A percentile compares a stretch with the other conserved stretches of the same genome.
Conservation (phyloP, 2,888 invertebrate species). For the Ctenicera cuprea region DNA sequence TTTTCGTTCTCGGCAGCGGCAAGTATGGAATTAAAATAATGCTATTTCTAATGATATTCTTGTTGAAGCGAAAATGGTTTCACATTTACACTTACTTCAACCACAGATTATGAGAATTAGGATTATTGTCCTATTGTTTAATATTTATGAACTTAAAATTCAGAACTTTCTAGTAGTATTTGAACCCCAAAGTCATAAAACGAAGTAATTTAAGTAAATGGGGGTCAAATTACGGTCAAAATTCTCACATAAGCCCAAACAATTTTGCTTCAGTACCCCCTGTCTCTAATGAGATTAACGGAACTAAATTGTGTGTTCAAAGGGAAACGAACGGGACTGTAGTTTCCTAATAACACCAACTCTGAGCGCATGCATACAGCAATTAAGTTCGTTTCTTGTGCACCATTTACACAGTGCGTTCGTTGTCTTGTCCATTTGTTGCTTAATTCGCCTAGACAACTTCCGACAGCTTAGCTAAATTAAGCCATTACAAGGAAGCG, state of each 20-base stretch:
- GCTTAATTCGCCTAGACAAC: not conserved
- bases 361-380: slow-evolving; percentile 21
- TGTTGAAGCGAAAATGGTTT: too few relatives aligned
- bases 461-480: slow-evolving; percentile 1
- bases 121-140: slow-evolving; percentile 21
- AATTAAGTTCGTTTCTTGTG: slow-evolving; percentile 25
- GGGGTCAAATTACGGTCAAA: slow-evolving; percentile 35
- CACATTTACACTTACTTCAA: not conserved
- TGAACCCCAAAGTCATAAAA: slow-evolving; percentile 23
- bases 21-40: too few relatives aligned
- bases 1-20: too few relatives aligned
- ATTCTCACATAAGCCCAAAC: slow-evolving; percentile 27
- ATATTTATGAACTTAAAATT: slow-evolving; percentile 31
- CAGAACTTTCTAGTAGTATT: slow-evolving; percentile 8
- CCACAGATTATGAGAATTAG: slow-evolving; percentile 16
- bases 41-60: too few relatives aligned
- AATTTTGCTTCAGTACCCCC: slow-evolving; percentile 17
- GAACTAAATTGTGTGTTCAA: slow-evolving; percentile 28
- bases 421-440: slow-evolving; percentile 4
- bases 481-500: too few relatives aligned
- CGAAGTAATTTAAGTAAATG: slow-evolving; percentile 33
- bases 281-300: slow-evolving; percentile 32
- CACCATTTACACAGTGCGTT: slow-evolving; percentile 8
- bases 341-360: slow-evolving; percentile 1
- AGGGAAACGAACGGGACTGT: slow-evolving; percentile 15